Conservation (phyloP, 2,797 vertebrate species). For the Heteromormyrus szaboi region DNA sequence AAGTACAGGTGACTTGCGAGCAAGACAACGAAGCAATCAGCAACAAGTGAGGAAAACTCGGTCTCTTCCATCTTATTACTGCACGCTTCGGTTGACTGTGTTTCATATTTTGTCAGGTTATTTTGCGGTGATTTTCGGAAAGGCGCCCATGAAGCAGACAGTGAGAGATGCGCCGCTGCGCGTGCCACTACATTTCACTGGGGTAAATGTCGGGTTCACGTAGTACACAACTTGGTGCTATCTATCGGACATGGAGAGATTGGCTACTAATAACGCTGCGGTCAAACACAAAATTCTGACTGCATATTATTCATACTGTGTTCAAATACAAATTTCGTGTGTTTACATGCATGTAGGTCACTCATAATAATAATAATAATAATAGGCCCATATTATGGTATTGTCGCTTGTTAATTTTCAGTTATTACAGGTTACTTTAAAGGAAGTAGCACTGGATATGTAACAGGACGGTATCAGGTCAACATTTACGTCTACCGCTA, state of each 20-base stretch:
- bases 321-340: background rate
- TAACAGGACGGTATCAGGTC: background rate
- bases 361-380: background rate
- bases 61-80: background rate
- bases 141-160: background rate
- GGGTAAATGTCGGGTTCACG: background rate
- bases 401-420: background rate
- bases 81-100: background rate
- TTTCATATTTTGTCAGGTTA: background rate
- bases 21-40: background rate
- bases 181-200: background rate
- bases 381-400: background rate
- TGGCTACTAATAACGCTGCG: background rate
- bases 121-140: background rate
- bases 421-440: background rate
- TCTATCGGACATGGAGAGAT: background rate
- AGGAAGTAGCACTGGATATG: background rate
- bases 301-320: background rate
- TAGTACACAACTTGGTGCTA: background rate
- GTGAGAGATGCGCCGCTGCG: background rate
- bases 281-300: background rate
- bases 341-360: background rate
- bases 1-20: background rate
- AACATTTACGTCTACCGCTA: background rate
- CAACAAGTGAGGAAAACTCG: background rate